Base-by-base conservation (phyloP, 2,888 invertebrate genomes). In the Clanis bilineata region DNA sequence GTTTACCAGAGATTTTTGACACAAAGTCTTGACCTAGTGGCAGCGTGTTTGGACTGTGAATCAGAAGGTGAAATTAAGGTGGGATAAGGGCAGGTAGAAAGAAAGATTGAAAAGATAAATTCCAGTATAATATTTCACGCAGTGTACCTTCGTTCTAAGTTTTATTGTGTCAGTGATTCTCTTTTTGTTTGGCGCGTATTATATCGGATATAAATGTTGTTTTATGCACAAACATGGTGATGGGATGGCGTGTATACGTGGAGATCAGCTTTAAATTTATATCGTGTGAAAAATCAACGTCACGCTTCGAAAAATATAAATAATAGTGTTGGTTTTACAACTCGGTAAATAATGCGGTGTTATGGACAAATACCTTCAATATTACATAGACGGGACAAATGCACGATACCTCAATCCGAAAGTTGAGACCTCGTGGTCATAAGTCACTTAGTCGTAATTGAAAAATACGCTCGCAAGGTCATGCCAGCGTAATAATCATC, bases 131-230 rank as follows among this genome's bases (percentile, higher is more conserved):
- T 41, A 21, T 1, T 21, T n/a, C n/a, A n/a, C 22, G 4, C 9
- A 55, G 4, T 55, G 54, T 22, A 38, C 39, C 36, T 56, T 56
- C 55, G 38, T 2, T 9, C 4, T 1, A 9, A 1, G 2, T n/a
- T 39, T 38, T 56, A 4, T 39, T 56, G 38, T 21, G 55, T 23
- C 38, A 21, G 21, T 6, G 18, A 3, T 28, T 10, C 45, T 63
- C 62, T 66, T 64, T 63, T 67, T 63, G 65, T 67, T 64, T 64
- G 59, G 32, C 58, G 58, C 25, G 25, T 64, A 64, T 67, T 64
- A 64, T 59, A 64, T 58, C 56, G 60, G 61, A 62, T 61, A 63
- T 66, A 64, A 56, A 62, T 57, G 60, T 56, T 56, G 57, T 63
- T 58, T 64, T 64, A 64, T 55, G 61, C 56, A 51, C 23, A 56